These are phyloP conservation scores for Sciurus niger DNA, from an alignment of 2,113 vertebrate species.

Conservation along the genomic window DNA sequence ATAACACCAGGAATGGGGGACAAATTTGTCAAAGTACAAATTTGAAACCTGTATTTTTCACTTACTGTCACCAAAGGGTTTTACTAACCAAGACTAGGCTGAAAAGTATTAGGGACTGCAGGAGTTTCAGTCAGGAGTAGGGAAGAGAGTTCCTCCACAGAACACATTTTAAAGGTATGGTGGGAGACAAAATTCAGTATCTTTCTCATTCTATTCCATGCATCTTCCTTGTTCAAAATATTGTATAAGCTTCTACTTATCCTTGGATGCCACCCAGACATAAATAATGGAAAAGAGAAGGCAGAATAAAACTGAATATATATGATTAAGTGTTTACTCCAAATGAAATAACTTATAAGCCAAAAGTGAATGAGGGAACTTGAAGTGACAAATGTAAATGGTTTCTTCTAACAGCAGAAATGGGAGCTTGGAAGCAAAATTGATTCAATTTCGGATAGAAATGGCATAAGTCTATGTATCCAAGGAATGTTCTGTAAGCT, in stretches of 20 bases:
- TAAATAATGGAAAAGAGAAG: neutral
- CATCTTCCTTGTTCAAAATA: neutral
- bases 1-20: neutral
- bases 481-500: neutral
- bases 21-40: neutral
- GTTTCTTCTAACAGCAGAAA: neutral
- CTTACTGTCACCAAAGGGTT: neutral
- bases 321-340: neutral
- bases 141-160: neutral
- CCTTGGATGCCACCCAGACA: neutral
- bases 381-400: neutral
- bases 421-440: neutral
- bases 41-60: neutral
- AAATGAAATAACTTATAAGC: neutral
- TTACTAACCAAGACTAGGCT: neutral
- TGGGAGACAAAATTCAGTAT: neutral
- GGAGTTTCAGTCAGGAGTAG: neutral
- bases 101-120: neutral
- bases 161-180: neutral
- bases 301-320: neutral
- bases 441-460: neutral
- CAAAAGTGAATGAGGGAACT: neutral
- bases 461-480: neutral
- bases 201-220: neutral
- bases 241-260: neutral